phyloP scores from a whole-genome alignment of 2,888 invertebrate species.

The Ditula angustiorana region DNA sequence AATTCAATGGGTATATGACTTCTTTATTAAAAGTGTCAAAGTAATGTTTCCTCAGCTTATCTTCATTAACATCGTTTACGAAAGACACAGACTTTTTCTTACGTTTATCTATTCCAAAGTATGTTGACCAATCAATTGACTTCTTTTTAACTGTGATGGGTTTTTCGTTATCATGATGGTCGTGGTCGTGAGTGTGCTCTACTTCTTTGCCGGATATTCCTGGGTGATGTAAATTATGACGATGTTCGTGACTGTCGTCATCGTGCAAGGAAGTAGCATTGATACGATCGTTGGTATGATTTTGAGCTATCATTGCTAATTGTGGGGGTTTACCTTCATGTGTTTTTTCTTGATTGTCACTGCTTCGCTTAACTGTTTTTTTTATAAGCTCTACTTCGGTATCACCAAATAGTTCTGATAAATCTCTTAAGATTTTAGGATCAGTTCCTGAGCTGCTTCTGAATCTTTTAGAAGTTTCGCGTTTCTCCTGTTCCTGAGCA shows the following conservation, averaged over 20 bases:
- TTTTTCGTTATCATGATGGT: constrained; percentile 60
- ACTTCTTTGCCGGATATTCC: constrained; percentile 39
- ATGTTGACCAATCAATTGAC: constrained; percentile 94
- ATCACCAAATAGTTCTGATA: constrained; percentile 88
- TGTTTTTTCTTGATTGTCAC: constrained; percentile 63
- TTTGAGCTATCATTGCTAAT: constrained; percentile 58
- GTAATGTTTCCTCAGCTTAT: constrained; percentile 74
- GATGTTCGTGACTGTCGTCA: constrained; percentile 65
- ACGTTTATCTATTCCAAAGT: constrained; percentile 93
- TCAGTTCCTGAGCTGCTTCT: constrained; percentile 86
- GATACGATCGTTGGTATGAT: constrained; percentile 58
- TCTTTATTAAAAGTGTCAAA: constrained; percentile 77
- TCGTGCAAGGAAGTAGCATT: constrained; percentile 55
- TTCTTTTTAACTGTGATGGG: constrained; percentile 89
- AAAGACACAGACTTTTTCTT: constrained; percentile 86
- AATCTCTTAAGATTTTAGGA: constrained; percentile 88
- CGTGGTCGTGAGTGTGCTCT: constrained; percentile 47
- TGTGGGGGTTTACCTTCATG: constrained; percentile 76
- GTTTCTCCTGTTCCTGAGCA: constrained; percentile 64
- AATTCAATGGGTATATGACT: constrained; percentile 72
- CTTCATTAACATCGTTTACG: constrained; percentile 72
- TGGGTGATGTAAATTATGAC: constrained; percentile 42
- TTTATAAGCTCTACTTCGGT: constrained; percentile 72
- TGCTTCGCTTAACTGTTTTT: constrained; percentile 84
- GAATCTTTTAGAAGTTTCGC: constrained; percentile 64